Evolutionary conservation across 2,113 vertebrate species (phyloP).

Genomic region (Gavia stellata): DNA sequence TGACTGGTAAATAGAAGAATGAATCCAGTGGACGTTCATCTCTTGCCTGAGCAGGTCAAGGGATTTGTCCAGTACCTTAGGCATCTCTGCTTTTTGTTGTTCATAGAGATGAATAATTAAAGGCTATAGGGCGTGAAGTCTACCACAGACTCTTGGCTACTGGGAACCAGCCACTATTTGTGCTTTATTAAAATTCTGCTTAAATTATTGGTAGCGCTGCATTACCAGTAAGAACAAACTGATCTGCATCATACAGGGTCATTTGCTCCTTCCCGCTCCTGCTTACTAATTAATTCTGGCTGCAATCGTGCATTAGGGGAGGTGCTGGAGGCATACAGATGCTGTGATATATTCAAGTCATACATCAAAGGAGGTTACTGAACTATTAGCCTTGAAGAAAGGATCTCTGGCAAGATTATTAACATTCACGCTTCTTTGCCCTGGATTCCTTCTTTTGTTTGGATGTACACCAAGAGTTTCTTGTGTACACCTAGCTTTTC

Average conservation of each 20-base stretch:
- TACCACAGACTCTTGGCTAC: slow-evolving; percentile 30
- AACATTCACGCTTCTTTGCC: slow-evolving; percentile 36
- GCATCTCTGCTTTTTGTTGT: slow-evolving; percentile 13
- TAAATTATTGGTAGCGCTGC: slow-evolving; percentile 46
- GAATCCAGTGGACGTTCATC: slow-evolving; percentile 23
- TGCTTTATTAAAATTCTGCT: slow-evolving; percentile 67
- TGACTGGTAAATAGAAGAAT: not conserved
- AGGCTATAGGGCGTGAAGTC: slow-evolving; percentile 5
- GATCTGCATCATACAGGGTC: slow-evolving; percentile 54
- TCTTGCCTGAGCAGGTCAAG: slow-evolving; percentile 45
- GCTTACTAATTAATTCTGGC: slow-evolving; percentile 68
- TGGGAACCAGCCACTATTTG: not conserved
- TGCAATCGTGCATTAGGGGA: slow-evolving; percentile 51
- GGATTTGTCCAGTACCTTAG: slow-evolving; percentile 38
- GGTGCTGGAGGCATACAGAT: slow-evolving; percentile 63
- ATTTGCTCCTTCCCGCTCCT: slow-evolving; percentile 42
- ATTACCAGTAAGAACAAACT: slow-evolving; percentile 38
- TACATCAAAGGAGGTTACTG: slow-evolving; percentile 71
- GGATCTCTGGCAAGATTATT: slow-evolving; percentile 62
- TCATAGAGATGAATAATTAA: slow-evolving; percentile 56
- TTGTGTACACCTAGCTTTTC: slow-evolving; percentile 15
- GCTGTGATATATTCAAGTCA: slow-evolving; percentile 67
- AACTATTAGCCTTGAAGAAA: slow-evolving; percentile 70
- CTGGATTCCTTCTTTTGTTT: slow-evolving; percentile 50
- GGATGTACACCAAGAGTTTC: slow-evolving; percentile 32